A percentile compares a stretch with the other conserved stretches of the same genome.
phyloP scores from a whole-genome alignment of 2,888 invertebrate genomes.

The Mimas tiliae region DNA sequence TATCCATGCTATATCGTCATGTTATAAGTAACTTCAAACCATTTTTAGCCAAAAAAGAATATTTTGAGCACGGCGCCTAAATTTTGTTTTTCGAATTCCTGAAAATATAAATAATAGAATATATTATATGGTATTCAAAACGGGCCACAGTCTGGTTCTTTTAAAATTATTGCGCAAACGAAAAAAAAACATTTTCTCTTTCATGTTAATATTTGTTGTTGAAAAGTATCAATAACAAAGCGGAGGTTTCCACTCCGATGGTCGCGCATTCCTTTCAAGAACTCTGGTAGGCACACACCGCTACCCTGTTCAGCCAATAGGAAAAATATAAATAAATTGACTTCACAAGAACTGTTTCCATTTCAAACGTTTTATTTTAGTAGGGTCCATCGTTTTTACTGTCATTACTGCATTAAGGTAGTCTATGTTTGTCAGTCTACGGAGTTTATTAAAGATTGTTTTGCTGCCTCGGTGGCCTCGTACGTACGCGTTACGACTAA shows the following conservation, averaged over 20 bases:
- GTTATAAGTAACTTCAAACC: too few relatives aligned
- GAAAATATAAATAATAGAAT: neutral
- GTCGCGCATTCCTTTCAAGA: slow-evolving; percentile 27
- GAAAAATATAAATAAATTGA: neutral
- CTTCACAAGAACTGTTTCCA: neutral
- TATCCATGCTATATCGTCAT: too few relatives aligned
- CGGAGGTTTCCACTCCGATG: slow-evolving; percentile 14
- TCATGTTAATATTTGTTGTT: slow-evolving; percentile 35
- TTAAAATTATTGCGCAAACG: neutral
- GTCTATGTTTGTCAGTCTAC: too few relatives aligned
- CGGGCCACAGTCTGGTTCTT: neutral
- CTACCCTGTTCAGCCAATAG: neutral
- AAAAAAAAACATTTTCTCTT: slow-evolving; percentile 14
- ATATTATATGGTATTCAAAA: slow-evolving; percentile 1
- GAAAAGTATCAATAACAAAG: slow-evolving; percentile 35
- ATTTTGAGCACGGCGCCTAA: too few relatives aligned
- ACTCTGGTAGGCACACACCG: slow-evolving; percentile 4
- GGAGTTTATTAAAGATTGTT: too few relatives aligned
- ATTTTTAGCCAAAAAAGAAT: too few relatives aligned
- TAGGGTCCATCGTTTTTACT: neutral
- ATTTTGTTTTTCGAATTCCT: neutral
- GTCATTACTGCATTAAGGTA: too few relatives aligned
- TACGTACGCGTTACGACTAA: too few relatives aligned
- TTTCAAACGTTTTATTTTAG: neutral
- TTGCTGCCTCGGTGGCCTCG: too few relatives aligned